Conservation (phyloP, 2,888 invertebrate species). For the Spilosoma lubricipeda region DNA sequence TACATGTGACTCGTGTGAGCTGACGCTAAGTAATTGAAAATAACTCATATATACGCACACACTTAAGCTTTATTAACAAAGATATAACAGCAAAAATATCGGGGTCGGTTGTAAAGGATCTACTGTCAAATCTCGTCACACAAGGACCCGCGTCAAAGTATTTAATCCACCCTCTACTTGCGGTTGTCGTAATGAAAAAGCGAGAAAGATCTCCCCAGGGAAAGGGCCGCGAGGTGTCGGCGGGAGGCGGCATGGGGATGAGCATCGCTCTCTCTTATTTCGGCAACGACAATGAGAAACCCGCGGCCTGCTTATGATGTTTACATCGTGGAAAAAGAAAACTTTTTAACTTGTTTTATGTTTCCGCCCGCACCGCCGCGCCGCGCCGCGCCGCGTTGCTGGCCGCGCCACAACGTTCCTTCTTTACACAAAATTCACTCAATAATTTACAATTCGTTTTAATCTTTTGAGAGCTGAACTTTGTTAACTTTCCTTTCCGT, state of each 20-base stretch:
- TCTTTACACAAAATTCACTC: slow-evolving; percentile 27
- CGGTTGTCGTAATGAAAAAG: slow-evolving; percentile 57
- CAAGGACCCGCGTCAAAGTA: slow-evolving; percentile 53
- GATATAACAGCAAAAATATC: slow-evolving; percentile 25
- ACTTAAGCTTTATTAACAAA: slow-evolving; percentile 18
- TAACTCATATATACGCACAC: slow-evolving; percentile 5
- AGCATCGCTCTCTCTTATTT: slow-evolving; percentile 34
- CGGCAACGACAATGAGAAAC: slow-evolving; percentile 41
- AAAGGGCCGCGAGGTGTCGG: slow-evolving; percentile 14
- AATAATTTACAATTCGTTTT: slow-evolving; percentile 31
- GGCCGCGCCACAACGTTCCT: slow-evolving; percentile 5
- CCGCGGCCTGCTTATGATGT: slow-evolving; percentile 42
- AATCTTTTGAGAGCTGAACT: slow-evolving; percentile 8
- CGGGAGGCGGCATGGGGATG: neutral
- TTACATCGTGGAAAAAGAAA: slow-evolving; percentile 31
- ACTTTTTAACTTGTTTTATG: slow-evolving; percentile 44
- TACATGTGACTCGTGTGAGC: neutral
- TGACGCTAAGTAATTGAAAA: slow-evolving; percentile 19
- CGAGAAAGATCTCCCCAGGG: slow-evolving; percentile 45
- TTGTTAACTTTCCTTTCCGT: slow-evolving; percentile 9
- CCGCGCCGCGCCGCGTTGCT: neutral
- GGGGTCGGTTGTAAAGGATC: slow-evolving; percentile 20
- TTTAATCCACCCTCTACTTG: slow-evolving; percentile 54
- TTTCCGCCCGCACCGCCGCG: neutral
- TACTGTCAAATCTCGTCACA: slow-evolving; percentile 30